Evolutionary conservation across 2,797 vertebrate genomes (phyloP).

Genomic region (Acipenser transmontanus): DNA sequence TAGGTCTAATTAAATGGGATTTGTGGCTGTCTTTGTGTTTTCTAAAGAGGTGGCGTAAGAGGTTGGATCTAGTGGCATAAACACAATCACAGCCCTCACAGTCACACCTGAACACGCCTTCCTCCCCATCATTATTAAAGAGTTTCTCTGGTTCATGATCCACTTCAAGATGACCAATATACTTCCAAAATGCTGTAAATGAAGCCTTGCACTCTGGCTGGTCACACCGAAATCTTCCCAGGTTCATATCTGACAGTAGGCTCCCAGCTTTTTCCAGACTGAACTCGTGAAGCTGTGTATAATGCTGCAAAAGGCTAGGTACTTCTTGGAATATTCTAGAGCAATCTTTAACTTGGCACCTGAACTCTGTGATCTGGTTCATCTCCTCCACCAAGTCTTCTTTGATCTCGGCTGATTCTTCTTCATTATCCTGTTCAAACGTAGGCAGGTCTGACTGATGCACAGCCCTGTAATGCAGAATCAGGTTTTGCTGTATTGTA

Average conservation of each 20-base stretch:
- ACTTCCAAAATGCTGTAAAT: slow-evolving; percentile 77
- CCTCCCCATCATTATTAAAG: slow-evolving; percentile 53
- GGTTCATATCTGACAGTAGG: slow-evolving; percentile 62
- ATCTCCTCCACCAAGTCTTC: slow-evolving; percentile 56
- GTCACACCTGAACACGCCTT: slow-evolving; percentile 78
- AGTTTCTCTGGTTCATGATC: slow-evolving; percentile 68
- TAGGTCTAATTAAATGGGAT: slow-evolving; percentile 73
- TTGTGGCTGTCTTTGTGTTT: slow-evolving; percentile 89
- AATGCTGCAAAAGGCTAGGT: slow-evolving; percentile 84
- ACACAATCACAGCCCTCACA: slow-evolving; percentile 87
- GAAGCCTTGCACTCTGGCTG: slow-evolving; percentile 73
- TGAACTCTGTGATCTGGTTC: slow-evolving; percentile 71
- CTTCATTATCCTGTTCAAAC: slow-evolving; percentile 72
- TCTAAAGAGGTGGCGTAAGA: slow-evolving; percentile 86
- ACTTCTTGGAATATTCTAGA: slow-evolving; percentile 87
- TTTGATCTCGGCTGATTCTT: slow-evolving; percentile 59
- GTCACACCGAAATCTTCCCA: slow-evolving; percentile 79
- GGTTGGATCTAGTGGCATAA: slow-evolving; percentile 90
- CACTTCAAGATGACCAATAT: slow-evolving; percentile 75
- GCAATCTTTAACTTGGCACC: slow-evolving; percentile 88
- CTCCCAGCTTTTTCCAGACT: slow-evolving; percentile 70
- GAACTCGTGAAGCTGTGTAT: slow-evolving; percentile 85
- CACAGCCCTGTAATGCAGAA: slow-evolving; percentile 91
- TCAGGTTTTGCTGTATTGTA: slow-evolving; percentile 91
- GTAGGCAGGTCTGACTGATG: slow-evolving; percentile 83